These are phyloP conservation scores for Philonicus albiceps DNA, from an alignment of 2,888 invertebrate genomes.

Conservation along the genomic window DNA sequence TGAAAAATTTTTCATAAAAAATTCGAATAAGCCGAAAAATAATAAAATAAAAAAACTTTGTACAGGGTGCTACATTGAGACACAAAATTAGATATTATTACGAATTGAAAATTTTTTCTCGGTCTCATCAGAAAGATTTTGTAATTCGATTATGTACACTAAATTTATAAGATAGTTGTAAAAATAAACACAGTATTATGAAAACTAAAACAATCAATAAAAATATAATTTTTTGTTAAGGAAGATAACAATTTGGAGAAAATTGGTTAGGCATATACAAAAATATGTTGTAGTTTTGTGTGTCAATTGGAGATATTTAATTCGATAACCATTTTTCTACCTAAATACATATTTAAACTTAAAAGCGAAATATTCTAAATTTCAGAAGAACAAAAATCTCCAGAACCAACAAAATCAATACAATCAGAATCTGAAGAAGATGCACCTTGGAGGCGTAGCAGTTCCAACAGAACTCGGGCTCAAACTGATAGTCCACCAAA, in stretches of 20 bases:
- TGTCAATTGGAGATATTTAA: not conserved
- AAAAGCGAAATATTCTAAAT: not conserved
- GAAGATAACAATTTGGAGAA: not conserved
- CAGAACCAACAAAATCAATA: conserved; percentile 54
- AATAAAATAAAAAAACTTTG: no score
- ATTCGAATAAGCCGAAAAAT: no score
- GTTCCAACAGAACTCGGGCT: conserved; percentile 66
- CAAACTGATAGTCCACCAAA: conserved; percentile 67
- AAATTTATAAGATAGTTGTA: no score
- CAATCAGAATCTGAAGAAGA: conserved; percentile 67
- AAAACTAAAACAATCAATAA: no score
- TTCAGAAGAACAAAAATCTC: conserved; percentile 56
- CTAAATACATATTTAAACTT: not conserved
- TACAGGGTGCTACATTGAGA: no score
- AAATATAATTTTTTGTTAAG: no score
- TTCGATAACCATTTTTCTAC: not conserved
- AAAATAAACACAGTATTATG: no score
- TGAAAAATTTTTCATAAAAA: no score
- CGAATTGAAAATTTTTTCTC: no score
- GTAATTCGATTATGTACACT: no score
- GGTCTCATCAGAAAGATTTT: no score
- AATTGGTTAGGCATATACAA: not conserved
- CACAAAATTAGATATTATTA: no score
- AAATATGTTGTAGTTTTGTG: not conserved
- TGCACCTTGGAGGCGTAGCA: conserved; percentile 73